These are phyloP conservation scores for Semnopithecus entellus DNA, from an alignment of 2,113 vertebrate genomes.

Conservation along the genomic window DNA sequence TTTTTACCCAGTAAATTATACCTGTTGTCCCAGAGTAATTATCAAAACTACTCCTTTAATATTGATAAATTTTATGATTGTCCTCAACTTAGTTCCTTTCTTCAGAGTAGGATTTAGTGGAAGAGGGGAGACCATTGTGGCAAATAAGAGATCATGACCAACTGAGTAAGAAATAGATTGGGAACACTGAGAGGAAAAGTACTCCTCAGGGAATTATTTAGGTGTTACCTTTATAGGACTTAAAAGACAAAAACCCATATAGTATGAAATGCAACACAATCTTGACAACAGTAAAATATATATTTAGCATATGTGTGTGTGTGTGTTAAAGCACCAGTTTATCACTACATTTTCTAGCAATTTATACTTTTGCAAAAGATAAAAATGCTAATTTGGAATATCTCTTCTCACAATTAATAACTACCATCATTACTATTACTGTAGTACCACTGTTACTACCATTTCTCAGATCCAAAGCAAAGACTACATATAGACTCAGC, in stretches of 20 bases:
- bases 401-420: not conserved
- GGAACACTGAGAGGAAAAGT: not conserved
- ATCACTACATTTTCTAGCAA: not conserved
- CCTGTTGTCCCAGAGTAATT: not conserved
- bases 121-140: not conserved
- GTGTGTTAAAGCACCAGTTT: not conserved
- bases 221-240: not conserved
- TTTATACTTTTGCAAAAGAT: constrained; percentile 7
- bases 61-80: not conserved
- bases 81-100: not conserved
- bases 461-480: constrained; percentile 5
- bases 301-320: not conserved
- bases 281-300: not conserved
- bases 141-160: not conserved
- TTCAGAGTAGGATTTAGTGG: not conserved
- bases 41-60: not conserved
- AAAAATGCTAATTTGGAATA: not conserved
- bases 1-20: not conserved
- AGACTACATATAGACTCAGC: not conserved
- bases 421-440: not conserved
- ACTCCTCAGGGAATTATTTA: not conserved
- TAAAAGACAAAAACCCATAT: not conserved
- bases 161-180: not conserved
- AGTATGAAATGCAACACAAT: not conserved
- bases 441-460: not conserved